Evolutionary conservation across 2,113 vertebrate species (phyloP), one percentile per base, ranked within the genome.

Genomic region (Loxodonta africana): DNA sequence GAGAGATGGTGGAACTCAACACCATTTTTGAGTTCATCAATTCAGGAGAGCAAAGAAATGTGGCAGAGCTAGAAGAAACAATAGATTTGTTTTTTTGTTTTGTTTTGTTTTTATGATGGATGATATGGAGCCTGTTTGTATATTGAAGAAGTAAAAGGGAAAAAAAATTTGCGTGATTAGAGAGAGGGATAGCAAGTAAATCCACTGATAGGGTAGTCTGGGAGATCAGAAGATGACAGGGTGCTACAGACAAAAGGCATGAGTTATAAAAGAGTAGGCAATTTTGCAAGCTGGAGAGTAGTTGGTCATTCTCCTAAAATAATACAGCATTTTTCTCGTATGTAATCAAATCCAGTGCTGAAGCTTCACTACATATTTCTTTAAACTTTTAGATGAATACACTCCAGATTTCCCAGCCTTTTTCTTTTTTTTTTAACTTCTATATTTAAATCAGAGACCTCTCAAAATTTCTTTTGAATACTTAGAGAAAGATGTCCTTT

Each of bases 1-100:
- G 62, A 76, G 23, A n/a, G 6, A 44, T 25, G 8, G 9, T 1
- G 8, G 0, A 12, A 2, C 8, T 15, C 23, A 17, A 12, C 0
- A 5, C 6, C 26, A 71, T 33, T 6, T 63, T 7, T 37, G 26
- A 83, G 37, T 8, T 67, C 46, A 81, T 17, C 26, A 74, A 25
- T 26, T 4, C 46, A 20, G 28, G 30, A 30, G 12, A 94, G 37
- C 26, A 81, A 65, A 76, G 25, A 76, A 62, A 60, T 28, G 25
- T 18, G 8, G 30, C 37, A 57, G 28, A 92, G 20, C 20, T n/a
- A 37, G 62, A 81, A 63, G 18, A 15, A 21, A 4, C 18, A 51
- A 53, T 8, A 26, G 0, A 21, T 3, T 81, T 23, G 20, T 10
- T 8, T 67, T 30, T 48, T 82, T 8, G 48, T 53, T 20, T 62